phyloP scores from a whole-genome alignment of 1,140 invertebrate species.

The Hyphantria cunea region DNA sequence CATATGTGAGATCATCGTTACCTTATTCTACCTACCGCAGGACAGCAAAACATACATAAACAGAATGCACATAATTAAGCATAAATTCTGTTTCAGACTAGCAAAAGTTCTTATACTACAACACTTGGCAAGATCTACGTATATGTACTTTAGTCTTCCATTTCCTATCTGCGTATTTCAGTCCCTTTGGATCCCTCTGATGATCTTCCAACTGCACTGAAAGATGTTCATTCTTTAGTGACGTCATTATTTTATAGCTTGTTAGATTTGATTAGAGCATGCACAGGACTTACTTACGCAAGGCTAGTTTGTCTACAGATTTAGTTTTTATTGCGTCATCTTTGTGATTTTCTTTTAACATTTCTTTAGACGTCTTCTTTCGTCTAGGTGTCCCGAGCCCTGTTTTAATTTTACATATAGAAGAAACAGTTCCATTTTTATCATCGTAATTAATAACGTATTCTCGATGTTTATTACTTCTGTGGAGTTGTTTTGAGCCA shows the following conservation, averaged over 20 bases:
- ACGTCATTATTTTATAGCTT: slow-evolving; percentile 46
- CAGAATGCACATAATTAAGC: slow-evolving; percentile 13
- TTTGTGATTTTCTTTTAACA: slow-evolving; percentile 49
- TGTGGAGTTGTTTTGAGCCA: slow-evolving; percentile 28
- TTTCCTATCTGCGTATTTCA: slow-evolving; percentile 48
- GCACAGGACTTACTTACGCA: slow-evolving; percentile 75
- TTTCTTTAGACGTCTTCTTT: slow-evolving; percentile 53
- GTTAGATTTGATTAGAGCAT: slow-evolving; percentile 58
- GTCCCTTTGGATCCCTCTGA: slow-evolving; percentile 47
- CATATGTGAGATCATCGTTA: slow-evolving; percentile 52
- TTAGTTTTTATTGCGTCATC: slow-evolving; percentile 51
- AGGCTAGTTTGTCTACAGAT: slow-evolving; percentile 56
- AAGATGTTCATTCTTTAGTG: slow-evolving; percentile 66
- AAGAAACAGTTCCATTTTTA: slow-evolving; percentile 76
- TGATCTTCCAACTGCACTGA: slow-evolving; percentile 69
- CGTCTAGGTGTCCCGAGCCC: slow-evolving; percentile 46
- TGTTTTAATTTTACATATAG: slow-evolving; percentile 63
- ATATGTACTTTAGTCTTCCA: slow-evolving; percentile 53
- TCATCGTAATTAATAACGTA: slow-evolving; percentile 77
- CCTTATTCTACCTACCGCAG: slow-evolving; percentile 36
- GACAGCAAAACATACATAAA: slow-evolving; percentile 15
- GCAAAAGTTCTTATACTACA: slow-evolving; percentile 43
- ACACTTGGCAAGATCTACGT: slow-evolving; percentile 70
- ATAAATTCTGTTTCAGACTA: slow-evolving; percentile 30
- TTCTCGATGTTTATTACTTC: slow-evolving; percentile 55